Evolutionary conservation across 2,113 vertebrate genomes (phyloP).

Genomic region (Cavia porcellus): DNA sequence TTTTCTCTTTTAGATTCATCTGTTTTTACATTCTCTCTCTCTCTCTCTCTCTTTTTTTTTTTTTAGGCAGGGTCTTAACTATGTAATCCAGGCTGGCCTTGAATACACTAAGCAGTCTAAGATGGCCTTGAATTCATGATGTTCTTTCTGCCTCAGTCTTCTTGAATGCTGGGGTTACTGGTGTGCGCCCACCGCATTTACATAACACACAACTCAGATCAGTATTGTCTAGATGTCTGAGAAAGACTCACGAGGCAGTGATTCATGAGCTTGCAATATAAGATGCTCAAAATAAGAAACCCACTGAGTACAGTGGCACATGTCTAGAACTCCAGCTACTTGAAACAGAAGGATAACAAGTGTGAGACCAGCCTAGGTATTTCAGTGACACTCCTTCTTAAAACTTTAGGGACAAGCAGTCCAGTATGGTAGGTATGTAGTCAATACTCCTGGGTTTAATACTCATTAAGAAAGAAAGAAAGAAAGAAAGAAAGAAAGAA

Average conservation of each 20-base stretch:
- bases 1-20: too few species aligned
- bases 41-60: neutral
- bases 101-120: neutral
- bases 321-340: neutral
- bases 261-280: neutral
- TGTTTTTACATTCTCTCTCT: too few species aligned
- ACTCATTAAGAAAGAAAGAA: neutral
- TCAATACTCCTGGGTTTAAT: neutral
- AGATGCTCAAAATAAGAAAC: conserved; percentile 31
- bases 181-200: neutral
- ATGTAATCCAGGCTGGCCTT: neutral
- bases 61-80: neutral
- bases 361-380: neutral
- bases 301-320: neutral
- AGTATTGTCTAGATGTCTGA: neutral
- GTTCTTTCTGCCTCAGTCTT: neutral
- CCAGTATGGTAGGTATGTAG: neutral
- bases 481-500: neutral
- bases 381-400: neutral
- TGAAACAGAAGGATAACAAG: neutral
- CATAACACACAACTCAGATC: conserved; percentile 48
- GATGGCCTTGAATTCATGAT: neutral
- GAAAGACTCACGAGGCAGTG: neutral
- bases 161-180: neutral
- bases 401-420: neutral